A percentile compares a stretch with the other conserved stretches of the same genome.
phyloP scores from a whole-genome alignment of 2,888 invertebrate species.

The Hypomecis atomaria region DNA sequence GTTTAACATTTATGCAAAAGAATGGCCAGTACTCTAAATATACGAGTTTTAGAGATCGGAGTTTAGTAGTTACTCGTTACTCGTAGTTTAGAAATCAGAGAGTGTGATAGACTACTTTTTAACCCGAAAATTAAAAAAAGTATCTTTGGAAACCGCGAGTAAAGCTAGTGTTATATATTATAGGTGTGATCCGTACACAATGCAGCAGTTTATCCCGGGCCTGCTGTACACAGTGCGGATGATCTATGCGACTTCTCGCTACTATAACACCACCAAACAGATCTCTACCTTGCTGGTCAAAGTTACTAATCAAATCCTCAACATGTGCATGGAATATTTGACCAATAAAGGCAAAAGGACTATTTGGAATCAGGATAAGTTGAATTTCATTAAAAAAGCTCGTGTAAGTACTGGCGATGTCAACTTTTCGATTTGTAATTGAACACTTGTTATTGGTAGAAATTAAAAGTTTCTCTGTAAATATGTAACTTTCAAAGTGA shows the following conservation, averaged over 20 bases:
- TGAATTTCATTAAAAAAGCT: conserved; percentile 88
- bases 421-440: no score
- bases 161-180: conserved; percentile 36
- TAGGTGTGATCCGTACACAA: conserved; percentile 88
- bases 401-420: conserved; percentile 73
- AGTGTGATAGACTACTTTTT: no score
- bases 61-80: no score
- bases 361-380: conserved; percentile 91
- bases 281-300: conserved; percentile 92
- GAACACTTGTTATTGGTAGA: no score
- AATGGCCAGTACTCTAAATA: no score
- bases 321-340: conserved; percentile 91
- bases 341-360: conserved; percentile 88
- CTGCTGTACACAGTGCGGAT: conserved; percentile 92
- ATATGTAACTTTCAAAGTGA: no score
- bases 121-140: no score
- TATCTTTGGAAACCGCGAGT: no score
- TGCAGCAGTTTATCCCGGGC: conserved; percentile 89
- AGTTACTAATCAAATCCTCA: conserved; percentile 95
- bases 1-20: no score
- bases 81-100: no score
- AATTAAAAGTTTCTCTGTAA: no score
- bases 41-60: no score
- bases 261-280: conserved; percentile 91
- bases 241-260: conserved; percentile 92